Evolutionary conservation across 2,888 invertebrate genomes (phyloP).

Genomic region (Aspidiotus destructor): DNA sequence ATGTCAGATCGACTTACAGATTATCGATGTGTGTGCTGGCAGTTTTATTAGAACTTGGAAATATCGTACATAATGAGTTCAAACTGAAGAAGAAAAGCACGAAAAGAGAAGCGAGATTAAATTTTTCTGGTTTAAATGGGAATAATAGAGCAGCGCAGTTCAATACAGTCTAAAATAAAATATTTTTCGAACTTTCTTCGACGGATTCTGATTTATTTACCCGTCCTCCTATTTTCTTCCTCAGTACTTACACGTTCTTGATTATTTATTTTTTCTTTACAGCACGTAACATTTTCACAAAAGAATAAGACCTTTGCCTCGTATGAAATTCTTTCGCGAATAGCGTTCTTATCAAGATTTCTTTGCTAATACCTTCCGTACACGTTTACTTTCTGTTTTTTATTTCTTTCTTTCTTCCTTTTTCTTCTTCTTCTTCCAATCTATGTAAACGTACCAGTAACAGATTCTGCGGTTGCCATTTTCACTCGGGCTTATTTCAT

Average conservation of each 20-base stretch:
- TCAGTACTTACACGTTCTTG: background rate
- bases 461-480: no score
- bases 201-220: constrained; percentile 2
- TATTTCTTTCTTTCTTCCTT: no score
- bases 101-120: background rate
- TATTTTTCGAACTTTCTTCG: constrained; percentile 4
- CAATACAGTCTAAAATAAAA: background rate
- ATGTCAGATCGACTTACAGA: background rate
- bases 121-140: background rate
- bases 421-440: no score
- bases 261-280: background rate
- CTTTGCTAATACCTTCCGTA: background rate
- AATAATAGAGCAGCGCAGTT: background rate
- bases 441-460: no score
- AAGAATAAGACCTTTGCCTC: constrained; percentile 4
- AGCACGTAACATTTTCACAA: background rate
- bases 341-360: constrained; percentile 2
- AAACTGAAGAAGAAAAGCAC: background rate
- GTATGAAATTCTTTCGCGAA: constrained; percentile 1
- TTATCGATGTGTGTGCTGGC: background rate
- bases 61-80: background rate
- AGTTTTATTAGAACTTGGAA: background rate
- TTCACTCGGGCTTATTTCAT: no score
- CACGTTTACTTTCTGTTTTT: no score
- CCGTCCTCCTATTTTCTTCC: background rate